These are phyloP conservation scores for Sinotaia quadrata DNA, from an alignment of 2,888 invertebrate species.

Conservation along the genomic window DNA sequence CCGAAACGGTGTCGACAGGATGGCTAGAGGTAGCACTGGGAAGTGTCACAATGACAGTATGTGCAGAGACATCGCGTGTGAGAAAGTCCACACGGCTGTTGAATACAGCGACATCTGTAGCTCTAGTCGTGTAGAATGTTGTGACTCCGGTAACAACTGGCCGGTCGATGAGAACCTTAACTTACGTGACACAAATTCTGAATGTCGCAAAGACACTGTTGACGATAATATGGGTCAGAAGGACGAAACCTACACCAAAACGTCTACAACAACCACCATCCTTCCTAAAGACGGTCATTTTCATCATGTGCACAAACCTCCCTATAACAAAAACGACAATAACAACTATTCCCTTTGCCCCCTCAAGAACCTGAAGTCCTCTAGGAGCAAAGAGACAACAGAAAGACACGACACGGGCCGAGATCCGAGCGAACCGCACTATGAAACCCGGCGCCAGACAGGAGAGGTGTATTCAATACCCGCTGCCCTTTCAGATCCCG, in stretches of 20 bases:
- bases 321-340: not conserved
- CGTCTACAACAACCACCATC: not conserved
- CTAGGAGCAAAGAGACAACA: not conserved
- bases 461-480: conserved; percentile 33
- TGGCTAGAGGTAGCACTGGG: too few species aligned
- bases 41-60: not conserved
- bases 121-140: too few species aligned
- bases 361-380: not conserved
- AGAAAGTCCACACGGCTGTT: too few species aligned
- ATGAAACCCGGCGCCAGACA: not conserved
- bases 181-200: not conserved
- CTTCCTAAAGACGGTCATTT: too few species aligned
- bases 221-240: not conserved
- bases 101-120: too few species aligned
- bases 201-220: not conserved
- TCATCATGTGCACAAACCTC: too few species aligned
- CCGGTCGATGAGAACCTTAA: not conserved
- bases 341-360: not conserved
- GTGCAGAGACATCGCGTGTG: not conserved
- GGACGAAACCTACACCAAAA: not conserved
- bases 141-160: too few species aligned
- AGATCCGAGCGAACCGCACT: not conserved
- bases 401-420: not conserved
- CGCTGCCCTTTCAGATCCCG: conserved; percentile 19
- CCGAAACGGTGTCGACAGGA: too few species aligned